Percentiles rank a stretch among this genome's conserved stretches.
These are phyloP conservation scores for Ornithorhynchus anatinus DNA, from an alignment of 2,113 vertebrate species.

Conservation along the genomic window DNA sequence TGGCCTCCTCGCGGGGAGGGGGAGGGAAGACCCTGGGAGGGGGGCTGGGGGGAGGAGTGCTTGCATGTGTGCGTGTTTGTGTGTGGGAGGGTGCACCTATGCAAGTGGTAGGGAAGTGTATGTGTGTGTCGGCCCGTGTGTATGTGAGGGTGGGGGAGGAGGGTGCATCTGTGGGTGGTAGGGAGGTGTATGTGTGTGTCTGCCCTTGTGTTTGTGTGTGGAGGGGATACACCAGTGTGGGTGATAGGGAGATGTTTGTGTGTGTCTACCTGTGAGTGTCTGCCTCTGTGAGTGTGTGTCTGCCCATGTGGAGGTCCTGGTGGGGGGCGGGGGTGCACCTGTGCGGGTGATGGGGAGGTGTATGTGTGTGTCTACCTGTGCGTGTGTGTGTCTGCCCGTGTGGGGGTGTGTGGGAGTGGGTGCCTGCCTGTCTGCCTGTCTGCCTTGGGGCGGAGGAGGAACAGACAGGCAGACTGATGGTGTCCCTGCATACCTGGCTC, in stretches of 20 bases:
- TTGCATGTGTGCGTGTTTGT: not conserved
- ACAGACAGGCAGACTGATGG: too few relatives aligned
- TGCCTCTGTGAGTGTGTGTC: too few relatives aligned
- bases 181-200: too few relatives aligned
- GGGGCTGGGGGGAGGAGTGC: conserved; percentile 16
- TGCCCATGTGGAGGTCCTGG: too few relatives aligned
- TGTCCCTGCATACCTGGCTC: conserved; percentile 29
- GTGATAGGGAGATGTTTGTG: too few relatives aligned
- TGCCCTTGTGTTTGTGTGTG: too few relatives aligned
- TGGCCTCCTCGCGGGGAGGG: not conserved
- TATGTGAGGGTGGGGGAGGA: not conserved
- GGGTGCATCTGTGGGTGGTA: not conserved
- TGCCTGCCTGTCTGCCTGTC: not conserved
- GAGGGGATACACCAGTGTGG: too few relatives aligned
- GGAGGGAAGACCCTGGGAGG: not conserved
- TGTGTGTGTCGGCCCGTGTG: not conserved
- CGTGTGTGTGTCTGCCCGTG: too few relatives aligned
- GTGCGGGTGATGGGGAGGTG: too few relatives aligned
- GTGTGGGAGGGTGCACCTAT: not conserved
- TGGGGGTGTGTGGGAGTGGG: not conserved
- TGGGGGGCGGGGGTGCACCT: too few relatives aligned
- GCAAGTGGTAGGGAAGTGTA: not conserved
- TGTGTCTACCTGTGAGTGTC: too few relatives aligned
- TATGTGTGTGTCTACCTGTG: too few relatives aligned
- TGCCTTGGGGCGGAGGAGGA: conserved; percentile 49